Evolutionary conservation across 1,140 invertebrate genomes (phyloP), one percentile per base, ranked within the genome.

Genomic region (Drosophila jambulina): DNA sequence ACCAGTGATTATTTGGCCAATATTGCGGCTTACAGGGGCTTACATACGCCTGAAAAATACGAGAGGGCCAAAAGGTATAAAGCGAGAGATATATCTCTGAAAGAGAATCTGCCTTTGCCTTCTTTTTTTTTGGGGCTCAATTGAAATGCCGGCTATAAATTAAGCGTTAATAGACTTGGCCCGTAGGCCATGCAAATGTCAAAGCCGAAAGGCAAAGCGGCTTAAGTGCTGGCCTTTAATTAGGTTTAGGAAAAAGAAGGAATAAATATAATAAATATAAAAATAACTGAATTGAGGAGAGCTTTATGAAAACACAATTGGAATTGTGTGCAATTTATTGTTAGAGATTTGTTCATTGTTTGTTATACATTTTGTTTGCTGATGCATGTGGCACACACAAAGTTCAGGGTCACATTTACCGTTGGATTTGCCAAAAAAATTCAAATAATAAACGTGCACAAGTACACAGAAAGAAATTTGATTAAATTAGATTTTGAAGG

Each of bases 351-450:
- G 54, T 48, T 60, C 59, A 70, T 54, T 78, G 60, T 77, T 65
- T 72, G 49, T 49, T 59, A 54, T 46, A 59, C 54, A 42, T 74
- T 74, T 74, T 72, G 61, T 60, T 82, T 77, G 72, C 27, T 68
- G 72, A 46, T 75, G 58, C 54, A 80, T 54, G 77, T 45, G 38
- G 38, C 46, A 32, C 45, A 61, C 54, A 53, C 60, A 83, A 83
- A 76, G 81, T 82, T 83, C 81, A 83, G 53, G 75, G 80, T 79
- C 79, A 69, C n/a, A 58, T 61, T 68, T 78, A 78, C 75, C 63
- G 75, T 68, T 77, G 54, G 56, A 48, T 60, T 49, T 78, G 60
- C 75, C 69, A 72, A 78, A 78, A 78, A 75, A 54, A 61, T 29
- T 48, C 23, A 13, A 38, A 59, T 59, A 49, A 51, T 48, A 21